Evolutionary conservation across 2,113 vertebrate species (phyloP).

Genomic region (Mirza zaza): DNA sequence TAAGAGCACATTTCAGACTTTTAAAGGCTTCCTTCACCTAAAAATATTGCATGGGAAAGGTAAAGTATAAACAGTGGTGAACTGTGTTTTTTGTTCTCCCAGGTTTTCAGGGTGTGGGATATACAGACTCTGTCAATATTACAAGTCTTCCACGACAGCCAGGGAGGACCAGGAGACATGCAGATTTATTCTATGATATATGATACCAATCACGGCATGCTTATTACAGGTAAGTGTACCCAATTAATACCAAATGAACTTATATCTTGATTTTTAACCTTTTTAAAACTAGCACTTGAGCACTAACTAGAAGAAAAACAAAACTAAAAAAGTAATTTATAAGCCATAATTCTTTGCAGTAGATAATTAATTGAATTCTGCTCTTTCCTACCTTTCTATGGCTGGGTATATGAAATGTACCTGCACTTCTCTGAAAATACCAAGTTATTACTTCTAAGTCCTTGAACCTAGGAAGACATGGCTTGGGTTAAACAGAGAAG

Average conservation of each 20-base stretch:
- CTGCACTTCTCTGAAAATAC: background rate
- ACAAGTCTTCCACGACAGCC: slow-evolving; percentile 82
- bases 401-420: background rate
- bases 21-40: background rate
- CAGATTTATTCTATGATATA: slow-evolving; percentile 82
- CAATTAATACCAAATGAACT: background rate
- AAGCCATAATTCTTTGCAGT: background rate
- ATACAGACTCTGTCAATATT: slow-evolving; percentile 82
- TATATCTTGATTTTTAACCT: background rate
- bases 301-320: background rate
- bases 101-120: slow-evolving; percentile 85
- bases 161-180: slow-evolving; percentile 78
- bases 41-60: background rate
- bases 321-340: background rate
- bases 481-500: background rate
- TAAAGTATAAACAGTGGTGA: background rate
- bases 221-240: slow-evolving; percentile 77
- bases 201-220: slow-evolving; percentile 72
- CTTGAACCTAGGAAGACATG: background rate
- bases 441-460: background rate
- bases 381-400: background rate
- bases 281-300: background rate
- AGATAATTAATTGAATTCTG: background rate
- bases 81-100: background rate
- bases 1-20: background rate